phyloP scores from a whole-genome alignment of 2,797 vertebrate species.

The Adelosebastes latens region DNA sequence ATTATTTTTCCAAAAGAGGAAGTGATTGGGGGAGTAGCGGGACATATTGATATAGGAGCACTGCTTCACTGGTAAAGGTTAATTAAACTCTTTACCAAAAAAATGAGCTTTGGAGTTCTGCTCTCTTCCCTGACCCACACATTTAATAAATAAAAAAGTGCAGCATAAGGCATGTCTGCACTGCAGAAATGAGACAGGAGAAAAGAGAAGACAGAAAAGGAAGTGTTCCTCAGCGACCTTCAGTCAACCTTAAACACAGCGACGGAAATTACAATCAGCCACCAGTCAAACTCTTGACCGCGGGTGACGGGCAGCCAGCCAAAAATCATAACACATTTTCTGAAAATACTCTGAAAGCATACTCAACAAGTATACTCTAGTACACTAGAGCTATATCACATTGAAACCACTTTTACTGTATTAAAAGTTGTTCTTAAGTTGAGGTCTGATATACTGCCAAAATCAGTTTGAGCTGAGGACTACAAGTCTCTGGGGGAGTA shows the following conservation, averaged over 20 bases:
- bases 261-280: slow-evolving; percentile 47
- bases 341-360: neutral
- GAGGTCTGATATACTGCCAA: neutral
- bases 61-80: slow-evolving; percentile 2
- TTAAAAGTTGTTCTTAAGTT: neutral
- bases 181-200: slow-evolving; percentile 20
- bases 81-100: neutral
- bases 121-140: neutral
- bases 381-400: neutral
- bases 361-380: neutral
- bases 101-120: neutral
- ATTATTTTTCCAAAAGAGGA: neutral
- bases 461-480: no score
- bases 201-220: slow-evolving; percentile 14
- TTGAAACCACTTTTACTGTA: neutral
- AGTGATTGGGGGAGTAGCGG: neutral
- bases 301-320: neutral
- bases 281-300: slow-evolving; percentile 1
- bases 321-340: neutral
- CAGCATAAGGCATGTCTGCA: neutral
- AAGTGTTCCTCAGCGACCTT: slow-evolving; percentile 25
- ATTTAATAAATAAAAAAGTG: slow-evolving; percentile 11
- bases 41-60: neutral
- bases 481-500: no score
- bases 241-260: slow-evolving; percentile 11